Base-by-base conservation (phyloP, 2,797 vertebrate genomes). In the Parauchenoglanis ngamensis region DNA sequence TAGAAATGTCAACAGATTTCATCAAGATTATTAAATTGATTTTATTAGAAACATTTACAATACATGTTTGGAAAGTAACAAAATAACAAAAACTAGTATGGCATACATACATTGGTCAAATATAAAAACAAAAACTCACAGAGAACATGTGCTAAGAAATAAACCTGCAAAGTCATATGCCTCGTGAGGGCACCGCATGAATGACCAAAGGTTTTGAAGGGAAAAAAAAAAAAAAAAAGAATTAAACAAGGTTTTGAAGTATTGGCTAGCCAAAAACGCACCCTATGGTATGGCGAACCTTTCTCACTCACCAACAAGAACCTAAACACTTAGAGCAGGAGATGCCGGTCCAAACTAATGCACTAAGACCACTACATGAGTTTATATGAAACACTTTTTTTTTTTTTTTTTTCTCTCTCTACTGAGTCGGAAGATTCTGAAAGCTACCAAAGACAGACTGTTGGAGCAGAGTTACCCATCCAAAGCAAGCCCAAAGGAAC, bases 11-110 rank as follows among this genome's bases (percentile, higher is more conserved):
- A 56, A 31, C 61, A 83, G 49, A 61, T 68, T 88, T 92, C 88
- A 86, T 92, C 88, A 87, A 89, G 90, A 93, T 95, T 91, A 94
- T 94, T 95, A 94, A 92, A 92, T 95, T 94, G 94, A 92, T 96
- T 96, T 96, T 96, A 96, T 96, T 96, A 96, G 94, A 96, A 96
- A 96, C 95, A 96, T 96, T 96, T 96, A 96, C 96, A 96, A 95
- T 96, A 96, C 95, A 96, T 94, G 95, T 95, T 96, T 94, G 91
- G 89, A 96, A 95, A 95, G 95, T 95, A 95, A 96, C 94, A 93
- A 94, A 96, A 95, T 83, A 68, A 95, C 93, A 94, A 94, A 95
- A 96, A 95, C 95, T 96, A 95, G 95, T 94, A 96, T 96, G 95
- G 95, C 93, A 95, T 95, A 95, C 94, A 95, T 96, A 96, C 95